These are phyloP conservation scores for Tenthredo distinguenda DNA, from an alignment of 2,888 invertebrate genomes.

Conservation along the genomic window DNA sequence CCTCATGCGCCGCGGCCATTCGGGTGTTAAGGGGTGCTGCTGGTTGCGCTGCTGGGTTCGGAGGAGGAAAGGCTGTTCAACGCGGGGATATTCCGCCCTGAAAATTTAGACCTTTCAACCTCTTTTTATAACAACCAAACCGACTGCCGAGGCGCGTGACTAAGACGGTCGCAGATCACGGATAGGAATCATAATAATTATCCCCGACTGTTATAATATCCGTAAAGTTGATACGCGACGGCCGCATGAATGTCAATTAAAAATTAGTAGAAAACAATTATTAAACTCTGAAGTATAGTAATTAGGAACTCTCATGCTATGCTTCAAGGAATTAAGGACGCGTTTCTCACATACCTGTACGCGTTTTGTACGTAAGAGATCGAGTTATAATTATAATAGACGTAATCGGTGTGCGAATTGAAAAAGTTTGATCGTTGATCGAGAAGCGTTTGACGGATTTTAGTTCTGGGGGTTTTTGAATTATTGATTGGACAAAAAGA, in stretches of 20 bases:
- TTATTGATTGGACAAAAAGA: neutral
- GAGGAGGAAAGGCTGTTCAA: constrained; percentile 21
- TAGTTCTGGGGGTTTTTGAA: neutral
- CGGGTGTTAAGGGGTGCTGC: constrained; percentile 35
- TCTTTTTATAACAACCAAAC: constrained; percentile 21
- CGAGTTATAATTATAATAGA: neutral
- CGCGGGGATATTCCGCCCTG: constrained; percentile 38
- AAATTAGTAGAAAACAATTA: constrained; percentile 39
- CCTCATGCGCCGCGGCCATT: constrained; percentile 60
- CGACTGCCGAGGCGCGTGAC: constrained; percentile 33
- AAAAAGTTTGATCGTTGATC: neutral
- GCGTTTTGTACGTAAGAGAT: neutral
- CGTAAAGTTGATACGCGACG: constrained; percentile 13
- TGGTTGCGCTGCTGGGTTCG: neutral
- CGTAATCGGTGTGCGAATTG: neutral
- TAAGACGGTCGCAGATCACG: constrained; percentile 38
- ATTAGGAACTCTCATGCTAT: constrained; percentile 10
- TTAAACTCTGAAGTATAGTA: constrained; percentile 31
- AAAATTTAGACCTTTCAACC: constrained; percentile 36
- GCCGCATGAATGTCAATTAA: constrained; percentile 42
- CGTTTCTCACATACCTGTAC: too few species aligned
- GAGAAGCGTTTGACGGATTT: neutral
- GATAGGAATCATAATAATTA: constrained; percentile 44
- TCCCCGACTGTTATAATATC: constrained; percentile 9
- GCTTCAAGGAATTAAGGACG: neutral